A percentile compares a stretch with the other conserved stretches of the same genome.
Conservation (phyloP, 2,113 vertebrate genomes). For the Dermatemys mawii region DNA sequence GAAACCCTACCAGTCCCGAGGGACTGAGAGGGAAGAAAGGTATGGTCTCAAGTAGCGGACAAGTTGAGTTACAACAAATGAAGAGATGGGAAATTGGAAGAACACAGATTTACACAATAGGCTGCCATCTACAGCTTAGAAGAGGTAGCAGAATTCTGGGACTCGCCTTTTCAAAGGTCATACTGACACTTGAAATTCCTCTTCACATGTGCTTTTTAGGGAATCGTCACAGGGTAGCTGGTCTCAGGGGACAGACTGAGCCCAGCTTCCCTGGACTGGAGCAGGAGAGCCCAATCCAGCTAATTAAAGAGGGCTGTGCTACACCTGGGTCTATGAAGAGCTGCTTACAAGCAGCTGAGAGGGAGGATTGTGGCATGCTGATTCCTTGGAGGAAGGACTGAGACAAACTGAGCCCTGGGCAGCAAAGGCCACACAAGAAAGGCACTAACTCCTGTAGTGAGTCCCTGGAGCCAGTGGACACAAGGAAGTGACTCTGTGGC, state of each 20-base stretch:
- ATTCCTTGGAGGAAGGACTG: neutral
- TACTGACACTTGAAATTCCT: conserved; percentile 47
- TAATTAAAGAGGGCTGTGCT: neutral
- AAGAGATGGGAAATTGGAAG: neutral
- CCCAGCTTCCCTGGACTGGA: neutral
- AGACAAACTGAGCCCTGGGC: too few species aligned
- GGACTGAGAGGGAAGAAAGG: neutral
- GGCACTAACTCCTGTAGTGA: neutral
- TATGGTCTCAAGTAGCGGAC: neutral
- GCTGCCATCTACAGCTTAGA: neutral
- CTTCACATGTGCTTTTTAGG: conserved; percentile 55
- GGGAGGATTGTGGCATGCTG: neutral
- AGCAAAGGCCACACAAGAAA: neutral
- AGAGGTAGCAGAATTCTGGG: neutral
- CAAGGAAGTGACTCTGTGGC: neutral
- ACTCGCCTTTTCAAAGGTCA: conserved; percentile 36
- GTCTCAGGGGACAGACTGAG: neutral
- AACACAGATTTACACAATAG: accelerated
- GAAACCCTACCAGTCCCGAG: neutral
- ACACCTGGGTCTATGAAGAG: too few species aligned
- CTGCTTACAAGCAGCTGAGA: too few species aligned
- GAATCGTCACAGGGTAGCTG: neutral
- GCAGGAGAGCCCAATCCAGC: neutral
- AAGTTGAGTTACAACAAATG: neutral
- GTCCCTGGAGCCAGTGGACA: neutral